phyloP scores from a whole-genome alignment of 2,797 vertebrate genomes.

The Galago senegalensis region DNA sequence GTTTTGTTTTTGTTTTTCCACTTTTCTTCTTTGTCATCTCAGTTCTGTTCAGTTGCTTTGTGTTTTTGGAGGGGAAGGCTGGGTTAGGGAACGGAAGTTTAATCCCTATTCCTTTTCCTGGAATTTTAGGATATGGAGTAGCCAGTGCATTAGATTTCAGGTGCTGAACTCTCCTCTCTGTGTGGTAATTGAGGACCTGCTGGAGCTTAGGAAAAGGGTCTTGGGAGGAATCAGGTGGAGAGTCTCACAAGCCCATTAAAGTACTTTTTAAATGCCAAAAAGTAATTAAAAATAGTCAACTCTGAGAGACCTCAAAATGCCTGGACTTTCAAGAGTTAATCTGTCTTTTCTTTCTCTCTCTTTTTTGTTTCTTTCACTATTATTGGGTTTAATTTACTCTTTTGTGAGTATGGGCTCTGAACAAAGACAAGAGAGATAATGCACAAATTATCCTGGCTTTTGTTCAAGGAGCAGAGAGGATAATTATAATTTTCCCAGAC shows the following conservation, averaged over 20 bases:
- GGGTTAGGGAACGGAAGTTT: slow-evolving; percentile 65
- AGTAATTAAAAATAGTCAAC: slow-evolving; percentile 79
- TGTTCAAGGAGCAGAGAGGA: not conserved
- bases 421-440: not conserved
- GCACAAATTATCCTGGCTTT: not conserved
- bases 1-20: not conserved
- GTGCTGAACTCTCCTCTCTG: slow-evolving; percentile 78
- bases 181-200: not conserved
- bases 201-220: not conserved
- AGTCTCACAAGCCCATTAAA: slow-evolving; percentile 63
- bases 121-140: slow-evolving; percentile 63
- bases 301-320: slow-evolving; percentile 85
- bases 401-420: slow-evolving; percentile 47
- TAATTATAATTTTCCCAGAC: slow-evolving; percentile 54
- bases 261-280: slow-evolving; percentile 84
- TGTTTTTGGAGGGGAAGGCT: slow-evolving; percentile 57
- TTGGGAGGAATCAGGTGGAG: not conserved
- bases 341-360: slow-evolving; percentile 45
- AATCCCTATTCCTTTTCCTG: slow-evolving; percentile 57
- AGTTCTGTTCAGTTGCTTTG: slow-evolving; percentile 16
- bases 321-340: slow-evolving; percentile 83
- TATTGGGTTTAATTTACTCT: slow-evolving; percentile 39
- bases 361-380: not conserved
- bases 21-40: not conserved
- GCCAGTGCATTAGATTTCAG: slow-evolving; percentile 70